Evolutionary conservation across 2,888 invertebrate species (phyloP).

Genomic region (Meiosimyza decipiens): DNA sequence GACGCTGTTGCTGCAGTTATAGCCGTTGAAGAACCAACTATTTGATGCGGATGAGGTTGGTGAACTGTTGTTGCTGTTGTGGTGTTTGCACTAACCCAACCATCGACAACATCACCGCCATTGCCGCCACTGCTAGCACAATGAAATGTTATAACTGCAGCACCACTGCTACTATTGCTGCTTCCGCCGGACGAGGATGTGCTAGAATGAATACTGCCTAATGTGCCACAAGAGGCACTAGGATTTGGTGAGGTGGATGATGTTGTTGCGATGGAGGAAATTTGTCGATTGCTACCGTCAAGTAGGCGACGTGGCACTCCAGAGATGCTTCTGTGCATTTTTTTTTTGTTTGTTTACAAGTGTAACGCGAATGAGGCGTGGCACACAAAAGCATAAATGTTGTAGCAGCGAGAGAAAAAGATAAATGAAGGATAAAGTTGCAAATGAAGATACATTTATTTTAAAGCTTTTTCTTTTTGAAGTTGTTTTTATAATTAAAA

Average conservation of each 20-base stretch:
- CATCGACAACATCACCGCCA: conserved; percentile 49
- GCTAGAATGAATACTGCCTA: conserved; percentile 62
- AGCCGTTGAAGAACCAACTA: conserved; percentile 23
- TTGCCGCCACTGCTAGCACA: conserved; percentile 47
- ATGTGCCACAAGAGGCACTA: conserved; percentile 57
- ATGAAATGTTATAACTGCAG: conserved; percentile 61
- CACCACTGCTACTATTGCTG: conserved; percentile 62
- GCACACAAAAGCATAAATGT: conserved; percentile 6
- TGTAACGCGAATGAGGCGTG: not conserved
- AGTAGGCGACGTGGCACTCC: conserved; percentile 67
- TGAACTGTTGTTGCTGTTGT: conserved; percentile 28
- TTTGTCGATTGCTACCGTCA: conserved; percentile 63
- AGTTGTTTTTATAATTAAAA: too few species aligned
- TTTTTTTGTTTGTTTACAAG: not conserved
- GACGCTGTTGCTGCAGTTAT: conserved; percentile 30
- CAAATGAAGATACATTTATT: conserved; percentile 23
- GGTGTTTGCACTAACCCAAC: conserved; percentile 33
- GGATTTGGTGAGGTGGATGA: conserved; percentile 50
- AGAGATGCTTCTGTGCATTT: conserved; percentile 28
- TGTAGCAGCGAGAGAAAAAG: conserved; percentile 21
- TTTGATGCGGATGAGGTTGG: conserved; percentile 4
- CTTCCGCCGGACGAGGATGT: conserved; percentile 61
- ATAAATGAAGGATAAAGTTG: conserved; percentile 30
- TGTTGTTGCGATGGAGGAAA: conserved; percentile 55
- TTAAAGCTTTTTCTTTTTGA: not conserved